These are phyloP conservation scores for Seira ritae DNA, from an alignment of 2,888 invertebrate genomes.

Conservation along the genomic window DNA sequence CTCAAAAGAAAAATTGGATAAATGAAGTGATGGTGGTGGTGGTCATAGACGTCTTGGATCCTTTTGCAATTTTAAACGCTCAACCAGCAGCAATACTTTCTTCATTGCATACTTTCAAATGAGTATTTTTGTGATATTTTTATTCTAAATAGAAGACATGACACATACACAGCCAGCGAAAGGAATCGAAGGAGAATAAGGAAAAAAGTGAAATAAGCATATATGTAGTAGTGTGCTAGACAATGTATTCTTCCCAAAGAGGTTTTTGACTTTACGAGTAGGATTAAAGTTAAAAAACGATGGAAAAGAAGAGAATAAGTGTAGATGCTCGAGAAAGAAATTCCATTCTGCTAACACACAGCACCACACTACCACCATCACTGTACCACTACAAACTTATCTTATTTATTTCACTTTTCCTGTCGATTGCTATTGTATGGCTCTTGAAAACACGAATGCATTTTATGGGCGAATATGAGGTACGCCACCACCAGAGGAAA, in stretches of 20 bases:
- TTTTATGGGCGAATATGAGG: not conserved
- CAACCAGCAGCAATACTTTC: no score
- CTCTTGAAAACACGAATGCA: slow-evolving; percentile 12
- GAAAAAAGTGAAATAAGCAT: slow-evolving; percentile 27
- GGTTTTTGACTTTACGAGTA: slow-evolving; percentile 62
- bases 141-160: slow-evolving; percentile 17
- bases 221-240: no score
- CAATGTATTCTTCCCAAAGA: slow-evolving; percentile 46
- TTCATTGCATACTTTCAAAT: not conserved
- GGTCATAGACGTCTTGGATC: not conserved
- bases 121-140: not conserved
- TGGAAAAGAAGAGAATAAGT: not conserved
- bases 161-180: slow-evolving; percentile 21
- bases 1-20: not conserved
- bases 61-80: not conserved
- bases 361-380: no score
- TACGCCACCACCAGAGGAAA: not conserved
- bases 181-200: slow-evolving; percentile 9
- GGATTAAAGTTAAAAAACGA: slow-evolving; percentile 56
- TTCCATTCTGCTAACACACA: not conserved
- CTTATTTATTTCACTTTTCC: slow-evolving; percentile 3
- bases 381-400: slow-evolving; percentile 24
- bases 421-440: not conserved
- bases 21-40: not conserved
- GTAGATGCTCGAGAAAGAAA: slow-evolving; percentile 2